Evolutionary conservation across 2,797 vertebrate species (phyloP).

Genomic region (Alcedo quadribrachys): DNA sequence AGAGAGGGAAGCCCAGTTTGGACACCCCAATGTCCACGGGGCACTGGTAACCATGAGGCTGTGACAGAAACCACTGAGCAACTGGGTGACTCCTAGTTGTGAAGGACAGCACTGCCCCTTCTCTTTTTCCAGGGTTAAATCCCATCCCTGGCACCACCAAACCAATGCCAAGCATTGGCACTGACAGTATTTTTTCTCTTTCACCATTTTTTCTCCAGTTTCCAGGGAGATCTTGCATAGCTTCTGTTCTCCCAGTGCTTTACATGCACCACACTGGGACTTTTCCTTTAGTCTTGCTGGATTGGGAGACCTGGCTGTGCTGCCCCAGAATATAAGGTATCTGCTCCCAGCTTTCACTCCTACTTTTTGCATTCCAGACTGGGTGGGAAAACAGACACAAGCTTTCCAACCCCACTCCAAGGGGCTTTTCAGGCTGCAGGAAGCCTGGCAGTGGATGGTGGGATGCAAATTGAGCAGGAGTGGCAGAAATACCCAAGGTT

Average conservation of each 20-base stretch:
- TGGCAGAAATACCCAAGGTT: neutral
- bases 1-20: neutral
- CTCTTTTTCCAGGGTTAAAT: neutral
- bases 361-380: neutral
- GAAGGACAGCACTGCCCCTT: neutral
- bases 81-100: neutral
- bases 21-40: neutral
- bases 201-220: neutral
- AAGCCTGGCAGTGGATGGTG: neutral
- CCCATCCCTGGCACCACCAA: neutral
- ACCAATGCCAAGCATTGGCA: neutral
- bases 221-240: neutral
- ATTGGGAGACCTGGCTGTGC: neutral
- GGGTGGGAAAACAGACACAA: neutral
- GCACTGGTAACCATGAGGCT: neutral
- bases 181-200: neutral
- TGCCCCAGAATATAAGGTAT: neutral
- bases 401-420: neutral
- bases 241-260: neutral
- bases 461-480: conserved; percentile 21
- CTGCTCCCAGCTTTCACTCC: neutral
- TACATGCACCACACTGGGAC: neutral
- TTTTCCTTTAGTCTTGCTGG: neutral
- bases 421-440: conserved; percentile 17
- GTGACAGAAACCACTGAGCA: neutral